phyloP scores from a whole-genome alignment of 1,140 invertebrate genomes.

The Drosophila rhopaloa region DNA sequence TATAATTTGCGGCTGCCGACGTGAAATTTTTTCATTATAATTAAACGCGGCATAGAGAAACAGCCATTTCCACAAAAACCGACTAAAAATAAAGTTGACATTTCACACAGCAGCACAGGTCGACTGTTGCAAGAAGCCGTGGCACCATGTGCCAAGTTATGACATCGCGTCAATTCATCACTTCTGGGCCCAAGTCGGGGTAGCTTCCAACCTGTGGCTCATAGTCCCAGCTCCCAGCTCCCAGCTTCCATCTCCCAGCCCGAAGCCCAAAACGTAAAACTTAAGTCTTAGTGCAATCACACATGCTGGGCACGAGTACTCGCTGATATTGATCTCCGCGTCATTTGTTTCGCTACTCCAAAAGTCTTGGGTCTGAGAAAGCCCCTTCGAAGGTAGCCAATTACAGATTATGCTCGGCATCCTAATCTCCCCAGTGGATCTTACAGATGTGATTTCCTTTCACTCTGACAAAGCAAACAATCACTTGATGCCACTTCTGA shows the following conservation, averaged over 20 bases:
- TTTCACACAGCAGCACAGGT: constrained; percentile 73
- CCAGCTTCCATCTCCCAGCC: neutral
- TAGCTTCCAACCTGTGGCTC: constrained; percentile 1
- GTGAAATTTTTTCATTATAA: constrained; percentile 77
- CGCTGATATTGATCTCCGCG: constrained; percentile 37
- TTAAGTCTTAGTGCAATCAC: constrained; percentile 16
- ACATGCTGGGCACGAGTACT: constrained; percentile 45
- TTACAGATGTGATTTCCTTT: constrained; percentile 17
- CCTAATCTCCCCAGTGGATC: constrained; percentile 3
- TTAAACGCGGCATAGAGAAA: constrained; percentile 59
- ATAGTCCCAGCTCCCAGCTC: neutral
- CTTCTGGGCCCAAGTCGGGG: constrained; percentile 33
- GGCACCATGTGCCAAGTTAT: constrained; percentile 78
- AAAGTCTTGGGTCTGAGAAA: constrained; percentile 49
- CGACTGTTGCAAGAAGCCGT: constrained; percentile 70
- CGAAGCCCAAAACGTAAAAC: constrained; percentile 1
- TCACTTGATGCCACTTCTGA: neutral
- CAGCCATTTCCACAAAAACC: constrained; percentile 18
- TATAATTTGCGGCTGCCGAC: constrained; percentile 70
- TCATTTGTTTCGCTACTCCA: constrained; percentile 59
- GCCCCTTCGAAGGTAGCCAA: constrained; percentile 13
- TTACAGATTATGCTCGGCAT: constrained; percentile 21
- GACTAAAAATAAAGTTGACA: constrained; percentile 67
- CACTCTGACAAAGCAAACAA: constrained; percentile 2
- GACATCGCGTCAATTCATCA: constrained; percentile 70